A percentile compares a stretch with the other conserved stretches of the same genome.
These are phyloP conservation scores for Petrocephalus sullivani DNA, from an alignment of 2,797 vertebrate genomes.

Conservation along the genomic window DNA sequence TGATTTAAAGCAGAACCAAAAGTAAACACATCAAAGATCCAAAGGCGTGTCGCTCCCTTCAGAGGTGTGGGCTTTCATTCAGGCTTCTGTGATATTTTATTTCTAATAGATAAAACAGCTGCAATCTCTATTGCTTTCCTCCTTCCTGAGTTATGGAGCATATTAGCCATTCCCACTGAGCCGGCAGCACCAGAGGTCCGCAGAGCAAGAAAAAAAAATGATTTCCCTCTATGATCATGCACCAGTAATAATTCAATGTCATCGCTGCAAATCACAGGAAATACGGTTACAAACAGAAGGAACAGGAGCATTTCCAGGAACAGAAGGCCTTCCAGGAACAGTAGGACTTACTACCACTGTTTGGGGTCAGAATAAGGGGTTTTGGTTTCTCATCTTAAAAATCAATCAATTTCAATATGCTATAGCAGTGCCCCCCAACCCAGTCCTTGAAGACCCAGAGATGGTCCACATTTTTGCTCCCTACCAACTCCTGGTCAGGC, in stretches of 20 bases:
- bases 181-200: slow-evolving; percentile 1
- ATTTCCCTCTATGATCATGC: neutral
- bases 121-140: neutral
- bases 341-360: neutral
- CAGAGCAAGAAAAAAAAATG: neutral
- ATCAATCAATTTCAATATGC: neutral
- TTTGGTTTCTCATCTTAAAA: neutral
- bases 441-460: neutral
- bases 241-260: slow-evolving; percentile 6
- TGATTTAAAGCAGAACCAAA: neutral
- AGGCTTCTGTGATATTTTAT: neutral
- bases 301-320: neutral
- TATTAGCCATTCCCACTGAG: slow-evolving; percentile 15
- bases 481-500: no score
- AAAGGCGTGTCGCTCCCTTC: neutral
- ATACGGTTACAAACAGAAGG: neutral
- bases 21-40: neutral
- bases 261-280: slow-evolving; percentile 17
- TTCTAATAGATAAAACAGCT: slow-evolving; percentile 15
- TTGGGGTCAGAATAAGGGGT: neutral
- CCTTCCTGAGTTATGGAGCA: neutral
- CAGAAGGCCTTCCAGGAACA: neutral
- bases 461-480: neutral
- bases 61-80: slow-evolving; percentile 10
- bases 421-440: neutral